Conservation (phyloP, 2,113 vertebrate species). For the Pristiophorus japonicus region DNA sequence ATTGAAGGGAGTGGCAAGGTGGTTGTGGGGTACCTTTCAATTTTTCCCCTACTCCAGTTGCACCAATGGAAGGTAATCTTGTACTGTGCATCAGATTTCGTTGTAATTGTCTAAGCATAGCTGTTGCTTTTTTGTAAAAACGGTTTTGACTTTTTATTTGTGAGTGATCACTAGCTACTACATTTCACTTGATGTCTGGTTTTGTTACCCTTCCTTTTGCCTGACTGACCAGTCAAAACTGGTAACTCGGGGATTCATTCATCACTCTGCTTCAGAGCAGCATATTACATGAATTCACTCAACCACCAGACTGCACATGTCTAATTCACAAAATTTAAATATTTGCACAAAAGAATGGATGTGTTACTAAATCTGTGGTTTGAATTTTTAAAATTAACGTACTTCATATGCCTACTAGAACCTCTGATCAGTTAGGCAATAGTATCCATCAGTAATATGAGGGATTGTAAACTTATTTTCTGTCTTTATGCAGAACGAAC, state of each 20-base stretch:
- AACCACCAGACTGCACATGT: not conserved
- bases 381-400: not conserved
- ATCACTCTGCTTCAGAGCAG: not conserved
- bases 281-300: not conserved
- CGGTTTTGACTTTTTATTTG: not conserved
- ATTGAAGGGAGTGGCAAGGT: not conserved
- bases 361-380: not conserved
- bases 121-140: not conserved
- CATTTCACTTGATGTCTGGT: not conserved
- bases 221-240: not conserved
- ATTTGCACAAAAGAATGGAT: not conserved
- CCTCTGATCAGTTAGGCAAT: not conserved
- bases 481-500: slow-evolving; percentile 57
- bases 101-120: not conserved
- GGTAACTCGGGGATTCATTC: too few species aligned
- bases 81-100: not conserved
- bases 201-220: not conserved
- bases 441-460: not conserved
- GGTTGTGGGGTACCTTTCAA: not conserved
- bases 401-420: not conserved
- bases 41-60: not conserved
- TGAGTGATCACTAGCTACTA: not conserved
- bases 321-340: not conserved
- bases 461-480: slow-evolving; percentile 43
- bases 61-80: not conserved